phyloP scores from a whole-genome alignment of 2,888 invertebrate species.

The Drosophila stalkeri region DNA sequence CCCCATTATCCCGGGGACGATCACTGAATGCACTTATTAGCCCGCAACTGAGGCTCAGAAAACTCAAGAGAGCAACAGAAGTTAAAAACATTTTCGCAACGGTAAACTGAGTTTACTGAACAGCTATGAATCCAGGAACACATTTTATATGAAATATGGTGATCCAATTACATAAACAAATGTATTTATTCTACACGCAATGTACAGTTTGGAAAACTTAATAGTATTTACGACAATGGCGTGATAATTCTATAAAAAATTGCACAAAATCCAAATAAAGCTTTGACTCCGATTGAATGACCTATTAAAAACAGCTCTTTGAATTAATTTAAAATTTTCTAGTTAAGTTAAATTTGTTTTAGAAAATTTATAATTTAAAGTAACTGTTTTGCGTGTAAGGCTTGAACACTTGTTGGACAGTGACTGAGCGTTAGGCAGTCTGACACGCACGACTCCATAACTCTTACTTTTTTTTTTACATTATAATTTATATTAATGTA shows the following conservation, averaged over 20 bases:
- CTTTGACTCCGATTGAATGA: constrained; percentile 4
- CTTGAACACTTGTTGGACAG: too few species aligned
- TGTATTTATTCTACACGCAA: constrained; percentile 38
- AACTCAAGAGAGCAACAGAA: constrained; percentile 11
- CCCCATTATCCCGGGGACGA: constrained; percentile 79
- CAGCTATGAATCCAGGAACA: background rate
- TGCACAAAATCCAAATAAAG: constrained; percentile 31
- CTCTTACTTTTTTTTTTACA: too few species aligned
- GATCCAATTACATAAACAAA: constrained; percentile 12
- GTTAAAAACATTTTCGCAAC: constrained; percentile 44
- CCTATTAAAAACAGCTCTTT: constrained; percentile 9
- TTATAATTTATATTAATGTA: background rate
- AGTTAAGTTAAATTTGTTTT: background rate
- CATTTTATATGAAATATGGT: constrained; percentile 39
- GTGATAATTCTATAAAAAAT: constrained; percentile 26
- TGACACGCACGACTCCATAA: too few species aligned
- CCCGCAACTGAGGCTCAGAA: constrained; percentile 22
- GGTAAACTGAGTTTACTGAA: constrained; percentile 8
- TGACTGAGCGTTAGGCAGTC: too few species aligned
- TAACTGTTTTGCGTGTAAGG: background rate
- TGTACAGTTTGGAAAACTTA: constrained; percentile 32
- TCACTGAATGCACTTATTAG: constrained; percentile 33
- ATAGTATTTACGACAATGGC: constrained; percentile 41
- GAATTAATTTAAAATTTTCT: background rate
- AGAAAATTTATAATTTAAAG: background rate